Conservation (phyloP, 2,113 vertebrate species). For the Burhinus bistriatus region DNA sequence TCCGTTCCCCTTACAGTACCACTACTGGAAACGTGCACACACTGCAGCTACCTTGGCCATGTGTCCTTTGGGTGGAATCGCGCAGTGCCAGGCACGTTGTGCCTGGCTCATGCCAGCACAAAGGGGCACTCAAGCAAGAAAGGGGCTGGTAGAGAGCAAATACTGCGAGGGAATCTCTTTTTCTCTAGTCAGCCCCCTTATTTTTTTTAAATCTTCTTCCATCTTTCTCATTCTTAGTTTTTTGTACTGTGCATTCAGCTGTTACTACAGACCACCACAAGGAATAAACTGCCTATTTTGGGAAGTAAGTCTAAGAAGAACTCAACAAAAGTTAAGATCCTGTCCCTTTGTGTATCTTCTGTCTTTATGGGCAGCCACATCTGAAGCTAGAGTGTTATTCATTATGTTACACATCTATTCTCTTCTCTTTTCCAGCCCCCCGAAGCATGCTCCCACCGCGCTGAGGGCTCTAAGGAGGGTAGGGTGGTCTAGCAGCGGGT, state of each 20-base stretch:
- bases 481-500: background rate
- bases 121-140: background rate
- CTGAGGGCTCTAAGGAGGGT: background rate
- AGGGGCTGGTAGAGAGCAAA: no score
- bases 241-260: rapidly evolving
- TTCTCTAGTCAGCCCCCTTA: background rate
- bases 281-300: background rate
- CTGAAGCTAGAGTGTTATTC: background rate
- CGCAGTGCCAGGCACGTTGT: no score
- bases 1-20: background rate
- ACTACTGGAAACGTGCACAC: rapidly evolving
- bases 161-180: background rate
- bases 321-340: background rate
- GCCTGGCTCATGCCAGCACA: background rate
- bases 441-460: rapidly evolving
- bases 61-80: background rate
- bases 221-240: background rate
- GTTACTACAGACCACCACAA: background rate
- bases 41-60: background rate
- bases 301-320: background rate
- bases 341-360: background rate
- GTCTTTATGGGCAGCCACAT: background rate
- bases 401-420: rapidly evolving
- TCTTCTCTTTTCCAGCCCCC: background rate
- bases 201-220: background rate